Percentiles rank a stretch among this genome's conserved stretches.
Conservation (phyloP, 2,113 vertebrate species). For the Paratilapia polleni region DNA sequence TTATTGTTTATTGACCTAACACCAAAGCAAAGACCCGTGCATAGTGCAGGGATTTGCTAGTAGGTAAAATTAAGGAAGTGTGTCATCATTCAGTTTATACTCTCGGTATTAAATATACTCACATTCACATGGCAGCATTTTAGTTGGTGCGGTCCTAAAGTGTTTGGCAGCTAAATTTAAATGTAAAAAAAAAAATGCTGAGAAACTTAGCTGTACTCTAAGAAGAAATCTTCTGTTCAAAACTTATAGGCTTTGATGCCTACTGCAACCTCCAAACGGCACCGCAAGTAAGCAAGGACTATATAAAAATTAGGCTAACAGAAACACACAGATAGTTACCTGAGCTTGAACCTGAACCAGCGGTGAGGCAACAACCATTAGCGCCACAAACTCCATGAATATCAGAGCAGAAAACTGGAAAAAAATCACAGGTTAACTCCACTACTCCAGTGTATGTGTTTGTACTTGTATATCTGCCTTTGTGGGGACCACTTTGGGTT, state of each 20-base stretch:
- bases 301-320: background rate
- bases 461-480: background rate
- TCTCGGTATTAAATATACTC: too few species aligned
- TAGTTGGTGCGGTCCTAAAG: too few species aligned
- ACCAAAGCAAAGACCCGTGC: too few species aligned
- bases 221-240: too few species aligned
- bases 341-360: constrained; percentile 66
- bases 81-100: background rate
- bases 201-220: too few species aligned
- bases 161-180: too few species aligned
- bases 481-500: background rate
- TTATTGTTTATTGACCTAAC: too few species aligned
- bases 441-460: background rate
- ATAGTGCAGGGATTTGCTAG: too few species aligned
- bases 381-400: constrained; percentile 71
- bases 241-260: background rate
- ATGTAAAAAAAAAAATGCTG: too few species aligned
- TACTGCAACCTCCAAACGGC: background rate
- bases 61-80: too few species aligned
- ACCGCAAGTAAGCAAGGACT: background rate
- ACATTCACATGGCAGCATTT: too few species aligned
- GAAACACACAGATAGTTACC: constrained; percentile 27
- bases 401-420: constrained; percentile 64
- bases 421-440: background rate
- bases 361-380: constrained; percentile 65